A percentile compares a stretch with the other conserved stretches of the same genome.
Evolutionary conservation across 1,140 invertebrate species (phyloP).

Genomic region (Ditylenchus dipsaci): DNA sequence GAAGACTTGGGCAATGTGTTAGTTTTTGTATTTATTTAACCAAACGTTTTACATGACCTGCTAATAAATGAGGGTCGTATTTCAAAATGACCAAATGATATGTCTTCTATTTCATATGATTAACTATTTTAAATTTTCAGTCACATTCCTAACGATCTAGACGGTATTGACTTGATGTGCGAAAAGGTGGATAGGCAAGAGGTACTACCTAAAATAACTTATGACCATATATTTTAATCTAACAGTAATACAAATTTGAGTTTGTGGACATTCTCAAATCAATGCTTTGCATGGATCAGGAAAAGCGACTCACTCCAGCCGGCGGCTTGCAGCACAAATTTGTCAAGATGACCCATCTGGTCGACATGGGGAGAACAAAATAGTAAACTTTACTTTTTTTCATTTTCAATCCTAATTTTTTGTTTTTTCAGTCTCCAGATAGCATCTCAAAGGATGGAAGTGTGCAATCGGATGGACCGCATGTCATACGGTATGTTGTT

Average conservation of each 20-base stretch:
- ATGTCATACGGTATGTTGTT: no score
- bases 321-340: constrained; percentile 54
- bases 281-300: constrained; percentile 57
- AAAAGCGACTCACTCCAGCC: constrained; percentile 43
- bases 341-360: constrained; percentile 53
- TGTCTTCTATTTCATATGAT: no score
- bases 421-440: constrained; percentile 16
- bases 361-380: constrained; percentile 39
- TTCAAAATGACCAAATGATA: no score
- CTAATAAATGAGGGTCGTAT: no score
- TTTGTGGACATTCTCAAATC: constrained; percentile 56
- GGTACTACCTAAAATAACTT: no score
- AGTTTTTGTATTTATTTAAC: neutral
- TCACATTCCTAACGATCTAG: constrained; percentile 44
- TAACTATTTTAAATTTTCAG: no score
- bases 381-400: constrained; percentile 38
- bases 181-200: constrained; percentile 49
- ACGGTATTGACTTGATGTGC: constrained; percentile 37
- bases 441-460: constrained; percentile 44
- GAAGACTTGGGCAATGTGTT: constrained; percentile 81
- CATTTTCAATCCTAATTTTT: constrained; percentile 8
- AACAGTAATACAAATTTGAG: no score
- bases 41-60: neutral
- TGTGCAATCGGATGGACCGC: constrained; percentile 40
- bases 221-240: no score